Percentiles rank a stretch among this genome's conserved stretches.
Evolutionary conservation across 2,888 invertebrate species (phyloP).

Genomic region (Acleris holmiana): DNA sequence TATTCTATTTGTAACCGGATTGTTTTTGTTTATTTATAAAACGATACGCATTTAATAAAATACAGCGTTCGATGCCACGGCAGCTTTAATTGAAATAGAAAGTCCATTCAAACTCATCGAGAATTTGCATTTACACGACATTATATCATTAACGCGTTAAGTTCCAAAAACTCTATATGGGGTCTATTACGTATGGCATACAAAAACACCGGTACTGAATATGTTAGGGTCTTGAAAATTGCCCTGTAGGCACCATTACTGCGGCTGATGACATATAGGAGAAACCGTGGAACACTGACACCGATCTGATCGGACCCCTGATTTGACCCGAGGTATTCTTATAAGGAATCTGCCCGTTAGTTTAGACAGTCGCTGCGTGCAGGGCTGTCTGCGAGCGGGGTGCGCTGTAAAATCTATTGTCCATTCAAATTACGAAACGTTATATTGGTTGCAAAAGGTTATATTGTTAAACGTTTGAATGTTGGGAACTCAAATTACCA

Average conservation of each 20-base stretch:
- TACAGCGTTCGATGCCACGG: slow-evolving; percentile 43
- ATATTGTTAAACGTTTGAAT: too few species aligned
- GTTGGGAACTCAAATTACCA: too few species aligned
- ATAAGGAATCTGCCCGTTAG: slow-evolving; percentile 77
- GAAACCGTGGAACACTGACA: slow-evolving; percentile 77
- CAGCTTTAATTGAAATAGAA: slow-evolving; percentile 67
- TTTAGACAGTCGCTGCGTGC: slow-evolving; percentile 66
- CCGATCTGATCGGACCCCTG: slow-evolving; percentile 74
- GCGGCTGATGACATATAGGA: slow-evolving; percentile 70
- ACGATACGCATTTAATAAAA: slow-evolving; percentile 33
- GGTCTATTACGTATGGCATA: too few species aligned
- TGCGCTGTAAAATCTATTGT: background rate
- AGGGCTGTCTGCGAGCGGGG: slow-evolving; percentile 56
- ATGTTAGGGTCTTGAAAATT: slow-evolving; percentile 41
- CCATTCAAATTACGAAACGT: background rate
- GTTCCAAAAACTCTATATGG: too few species aligned
- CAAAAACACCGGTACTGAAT: too few species aligned
- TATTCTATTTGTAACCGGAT: slow-evolving; percentile 28
- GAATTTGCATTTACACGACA: slow-evolving; percentile 49
- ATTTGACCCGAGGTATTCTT: slow-evolving; percentile 76
- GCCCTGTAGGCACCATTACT: slow-evolving; percentile 46
- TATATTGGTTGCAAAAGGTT: too few species aligned
- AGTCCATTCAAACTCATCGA: slow-evolving; percentile 60
- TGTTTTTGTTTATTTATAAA: slow-evolving; percentile 31
- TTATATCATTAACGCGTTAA: slow-evolving; percentile 48